phyloP scores from a whole-genome alignment of 2,888 invertebrate genomes.

The Cybosia mesomella region DNA sequence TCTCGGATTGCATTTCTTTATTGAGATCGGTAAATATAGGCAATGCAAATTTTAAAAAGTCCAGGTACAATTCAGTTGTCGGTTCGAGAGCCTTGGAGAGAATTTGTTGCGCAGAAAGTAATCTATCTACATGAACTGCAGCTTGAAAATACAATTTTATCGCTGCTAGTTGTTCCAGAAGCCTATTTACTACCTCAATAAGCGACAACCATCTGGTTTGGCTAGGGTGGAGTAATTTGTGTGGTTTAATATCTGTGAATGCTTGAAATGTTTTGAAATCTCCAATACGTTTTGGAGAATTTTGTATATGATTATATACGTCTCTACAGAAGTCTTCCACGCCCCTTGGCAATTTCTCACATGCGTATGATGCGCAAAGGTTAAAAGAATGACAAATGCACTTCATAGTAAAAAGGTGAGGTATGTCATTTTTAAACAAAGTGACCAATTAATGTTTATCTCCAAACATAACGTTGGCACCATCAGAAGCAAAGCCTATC shows the following conservation, averaged over 20 bases:
- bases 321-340: no score
- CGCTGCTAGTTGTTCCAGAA: slow-evolving; percentile 44
- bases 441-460: slow-evolving; percentile 31
- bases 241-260: slow-evolving; percentile 24
- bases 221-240: slow-evolving; percentile 41
- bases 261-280: slow-evolving; percentile 23
- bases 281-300: no score
- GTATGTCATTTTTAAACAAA: slow-evolving; percentile 31
- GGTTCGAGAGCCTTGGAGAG: no score
- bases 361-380: slow-evolving; percentile 26
- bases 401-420: slow-evolving; percentile 38
- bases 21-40: slow-evolving; percentile 14
- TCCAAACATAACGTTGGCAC: slow-evolving; percentile 43
- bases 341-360: no score
- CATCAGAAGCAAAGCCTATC: slow-evolving; percentile 45
- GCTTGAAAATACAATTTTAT: slow-evolving; percentile 46
- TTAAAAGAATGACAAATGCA: slow-evolving; percentile 44
- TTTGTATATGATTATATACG: no score
- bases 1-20: slow-evolving; percentile 45
- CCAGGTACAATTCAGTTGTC: no score
- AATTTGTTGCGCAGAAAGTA: slow-evolving; percentile 48
- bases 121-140: slow-evolving; percentile 39
- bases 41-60: no score
- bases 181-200: slow-evolving; percentile 39
- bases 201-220: slow-evolving; percentile 53